Base-by-base conservation (phyloP, 2,888 invertebrate genomes). In the Keiferia lycopersicella region DNA sequence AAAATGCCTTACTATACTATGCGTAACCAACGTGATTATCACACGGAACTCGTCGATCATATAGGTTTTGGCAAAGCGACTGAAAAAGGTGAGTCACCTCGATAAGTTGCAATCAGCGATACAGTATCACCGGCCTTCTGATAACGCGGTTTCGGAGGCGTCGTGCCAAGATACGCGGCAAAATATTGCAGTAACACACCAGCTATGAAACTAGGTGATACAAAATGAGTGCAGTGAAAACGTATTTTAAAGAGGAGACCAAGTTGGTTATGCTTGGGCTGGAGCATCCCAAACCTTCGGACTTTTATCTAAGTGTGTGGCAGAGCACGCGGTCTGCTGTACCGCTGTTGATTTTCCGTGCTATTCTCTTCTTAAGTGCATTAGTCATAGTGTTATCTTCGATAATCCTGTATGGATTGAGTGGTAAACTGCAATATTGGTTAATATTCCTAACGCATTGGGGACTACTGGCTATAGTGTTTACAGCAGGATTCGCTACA, bases 371-470 rank as follows among this genome's bases (percentile, higher is more conserved):
- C 68, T 74, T 89, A 12, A 67, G 79, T 1, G 79, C 87, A 16
- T 26, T 90, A 30, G 83, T 78, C 2, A 86, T 88, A 67, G 77
- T 86, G 65, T 66, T 89, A 45, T 70, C 82, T 53, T 91, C 91
- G 39, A 68, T 80, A 16, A 78, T 78, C 64, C 76, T 79, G 63
- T 89, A 90, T 70, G 78, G 81, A 16, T 18, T 76, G 56, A 73
- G 73, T 61, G 79, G 81, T 7, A 71, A 74, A 64, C 67, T 78
- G 18, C 72, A 72, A 1, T 88, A 71, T 67, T 93, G 93, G 92
- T 88, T 88, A 67, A 92, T 93, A 71, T 93, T 92, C 73, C 80
- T 93, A 50, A 93, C 93, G 14, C 92, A 93, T 74, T 93, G 93
- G 93, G 93, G 93, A 7, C 80, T 92, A 57, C 74, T 77, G 1